phyloP scores from a whole-genome alignment of 2,797 vertebrate species.

The Anguilla megastoma region DNA sequence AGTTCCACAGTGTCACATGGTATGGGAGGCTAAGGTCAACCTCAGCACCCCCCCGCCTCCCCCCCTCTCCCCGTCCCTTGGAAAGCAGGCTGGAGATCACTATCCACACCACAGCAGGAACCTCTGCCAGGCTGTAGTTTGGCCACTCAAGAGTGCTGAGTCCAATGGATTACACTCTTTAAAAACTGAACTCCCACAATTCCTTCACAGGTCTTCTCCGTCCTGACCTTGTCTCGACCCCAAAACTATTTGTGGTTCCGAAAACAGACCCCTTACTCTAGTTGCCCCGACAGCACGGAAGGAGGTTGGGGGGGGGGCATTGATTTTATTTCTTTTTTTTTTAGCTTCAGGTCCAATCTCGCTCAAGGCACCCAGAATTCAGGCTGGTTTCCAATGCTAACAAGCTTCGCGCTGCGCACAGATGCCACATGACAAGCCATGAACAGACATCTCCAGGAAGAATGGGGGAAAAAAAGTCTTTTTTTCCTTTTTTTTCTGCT shows the following conservation, averaged over 20 bases:
- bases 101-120: background rate
- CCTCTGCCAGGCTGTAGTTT: background rate
- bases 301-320: background rate
- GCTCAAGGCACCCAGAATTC: background rate
- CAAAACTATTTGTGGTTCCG: background rate
- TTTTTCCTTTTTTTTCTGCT: background rate
- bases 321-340: background rate
- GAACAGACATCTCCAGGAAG: background rate
- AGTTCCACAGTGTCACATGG: conserved; percentile 8
- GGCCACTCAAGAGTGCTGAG: background rate
- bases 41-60: background rate
- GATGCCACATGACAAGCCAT: background rate
- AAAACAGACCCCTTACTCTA: background rate
- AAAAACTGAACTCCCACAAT: background rate
- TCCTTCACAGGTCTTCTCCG: background rate
- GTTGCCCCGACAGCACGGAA: background rate
- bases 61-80: background rate
- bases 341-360: background rate
- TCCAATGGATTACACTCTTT: background rate
- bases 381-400: background rate
- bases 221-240: background rate
- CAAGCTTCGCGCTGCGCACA: background rate
- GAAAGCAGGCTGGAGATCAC: background rate
- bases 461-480: background rate
- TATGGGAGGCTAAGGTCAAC: background rate